Conservation (phyloP, 53 echinoderm and acorn worm genomes). For the Antedon mediterranea region DNA sequence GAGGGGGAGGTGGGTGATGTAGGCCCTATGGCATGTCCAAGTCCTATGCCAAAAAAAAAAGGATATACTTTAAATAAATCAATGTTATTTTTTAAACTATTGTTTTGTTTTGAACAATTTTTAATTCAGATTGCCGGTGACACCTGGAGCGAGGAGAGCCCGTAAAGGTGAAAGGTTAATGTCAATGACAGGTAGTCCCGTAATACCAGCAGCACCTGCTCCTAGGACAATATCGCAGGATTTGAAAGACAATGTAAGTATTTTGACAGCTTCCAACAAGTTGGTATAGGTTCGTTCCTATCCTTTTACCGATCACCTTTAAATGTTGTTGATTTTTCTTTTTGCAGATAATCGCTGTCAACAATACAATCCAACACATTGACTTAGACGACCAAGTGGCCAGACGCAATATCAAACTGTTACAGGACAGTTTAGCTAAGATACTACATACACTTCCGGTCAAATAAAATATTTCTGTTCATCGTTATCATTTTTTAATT, state of each 20-base stretch:
- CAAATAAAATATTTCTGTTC: background rate
- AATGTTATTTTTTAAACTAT: no score
- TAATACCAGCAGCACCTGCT: constrained; percentile 4
- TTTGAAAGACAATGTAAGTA: background rate
- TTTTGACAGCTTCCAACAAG: no score
- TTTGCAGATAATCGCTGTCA: background rate
- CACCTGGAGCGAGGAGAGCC: constrained; percentile 53
- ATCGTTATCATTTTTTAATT: no score
- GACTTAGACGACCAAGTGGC: constrained; percentile 18
- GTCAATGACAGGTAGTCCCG: constrained; percentile 73
- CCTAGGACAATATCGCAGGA: background rate
- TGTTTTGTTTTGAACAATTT: background rate
- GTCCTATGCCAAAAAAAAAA: no score
- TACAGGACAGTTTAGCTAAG: constrained; percentile 51
- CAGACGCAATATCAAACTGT: constrained; percentile 37
- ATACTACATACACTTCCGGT: constrained; percentile 22
- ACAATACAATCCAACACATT: background rate
- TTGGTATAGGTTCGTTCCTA: no score
- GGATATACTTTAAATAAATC: no score
- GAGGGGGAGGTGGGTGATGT: no score
- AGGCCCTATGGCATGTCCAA: no score
- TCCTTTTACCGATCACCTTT: no score
- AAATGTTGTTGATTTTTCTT: background rate
- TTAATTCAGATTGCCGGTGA: constrained; percentile 45
- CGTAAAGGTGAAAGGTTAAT: constrained; percentile 70